Evolutionary conservation across 1,140 invertebrate genomes (phyloP), one percentile per base, ranked within the genome.

Genomic region (Caenorhabditis tropicalis): DNA sequence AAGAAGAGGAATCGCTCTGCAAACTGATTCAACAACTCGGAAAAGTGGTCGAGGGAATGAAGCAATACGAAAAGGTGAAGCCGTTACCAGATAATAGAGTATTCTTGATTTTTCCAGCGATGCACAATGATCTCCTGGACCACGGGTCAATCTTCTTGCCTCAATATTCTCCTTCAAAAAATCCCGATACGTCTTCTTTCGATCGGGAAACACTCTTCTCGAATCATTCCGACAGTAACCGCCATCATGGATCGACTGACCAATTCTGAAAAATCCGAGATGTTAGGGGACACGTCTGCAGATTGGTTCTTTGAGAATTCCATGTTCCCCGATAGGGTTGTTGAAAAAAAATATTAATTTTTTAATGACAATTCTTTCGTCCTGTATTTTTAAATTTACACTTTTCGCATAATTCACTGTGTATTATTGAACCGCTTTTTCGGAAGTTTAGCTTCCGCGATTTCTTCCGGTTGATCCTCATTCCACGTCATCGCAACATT

Each of bases 1-100:
- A 74, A 74, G 65, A 74, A n/a, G 65, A 74, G n/a, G 65, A 74
- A 43, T 2, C n/a, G 9, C 65, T 74, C 16, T 74, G 65, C n/a
- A 74, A 74, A 43, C n/a, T 74, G 21, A 43, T 9, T 10, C 65
- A 74, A 74, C 33, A 43, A 12, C 65, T 74, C 65, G 65, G 65
- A 10, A 43, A 39, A 10, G 12, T 74, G 7, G 65, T 46, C 7
- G 65, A 74, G 33, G 5, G 15, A 6, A 74, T 74, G 65, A 36
- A 74, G 36, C 65, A 43, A 4, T 43, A 21, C 19, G 29, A 74
- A 15, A 74, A 74, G 31, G 60, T 70, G 39, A 4, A 27, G 19
- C 15, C n/a, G n/a, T n/a, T n/a, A n/a, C n/a, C n/a, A n/a, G n/a
- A n/a, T n/a, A n/a, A n/a, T n/a, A n/a, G n/a, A n/a, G n/a, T n/a